Conservation (phyloP, 2,888 invertebrate genomes). For the Lobophora halterata region DNA sequence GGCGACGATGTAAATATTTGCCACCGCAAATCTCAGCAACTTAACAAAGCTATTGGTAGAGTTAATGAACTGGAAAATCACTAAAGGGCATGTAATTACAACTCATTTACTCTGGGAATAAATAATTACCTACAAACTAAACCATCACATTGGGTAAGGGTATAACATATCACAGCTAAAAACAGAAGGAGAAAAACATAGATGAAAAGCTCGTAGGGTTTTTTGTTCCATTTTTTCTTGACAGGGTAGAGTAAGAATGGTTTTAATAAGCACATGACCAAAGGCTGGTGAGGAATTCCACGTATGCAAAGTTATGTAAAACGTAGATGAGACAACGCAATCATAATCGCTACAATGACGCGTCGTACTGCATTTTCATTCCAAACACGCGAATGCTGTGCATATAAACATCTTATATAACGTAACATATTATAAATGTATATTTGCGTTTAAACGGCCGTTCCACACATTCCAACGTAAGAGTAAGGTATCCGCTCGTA, state of each 20-base stretch:
- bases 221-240: no score
- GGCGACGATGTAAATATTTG: conserved; percentile 11
- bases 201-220: no score
- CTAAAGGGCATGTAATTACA: conserved; percentile 3
- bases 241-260: conserved; percentile 1
- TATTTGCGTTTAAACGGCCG: conserved; percentile 56
- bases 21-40: conserved; percentile 7
- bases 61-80: conserved; percentile 17
- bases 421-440: no score
- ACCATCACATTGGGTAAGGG: not conserved
- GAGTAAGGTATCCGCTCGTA: conserved; percentile 50
- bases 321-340: conserved; percentile 16
- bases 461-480: conserved; percentile 61
- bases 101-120: conserved; percentile 10
- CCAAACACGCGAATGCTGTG: conserved; percentile 40
- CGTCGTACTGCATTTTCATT: conserved; percentile 51
- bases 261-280: conserved; percentile 6
- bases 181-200: no score
- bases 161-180: no score
- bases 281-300: conserved; percentile 13
- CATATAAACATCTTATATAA: conserved; percentile 58
- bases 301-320: conserved; percentile 13
- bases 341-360: conserved; percentile 36
- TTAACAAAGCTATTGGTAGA: conserved; percentile 14
- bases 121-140: conserved; percentile 6